Evolutionary conservation across 1,140 invertebrate species (phyloP), one percentile per base, ranked within the genome.

Genomic region (Conopomorpha cramerella): DNA sequence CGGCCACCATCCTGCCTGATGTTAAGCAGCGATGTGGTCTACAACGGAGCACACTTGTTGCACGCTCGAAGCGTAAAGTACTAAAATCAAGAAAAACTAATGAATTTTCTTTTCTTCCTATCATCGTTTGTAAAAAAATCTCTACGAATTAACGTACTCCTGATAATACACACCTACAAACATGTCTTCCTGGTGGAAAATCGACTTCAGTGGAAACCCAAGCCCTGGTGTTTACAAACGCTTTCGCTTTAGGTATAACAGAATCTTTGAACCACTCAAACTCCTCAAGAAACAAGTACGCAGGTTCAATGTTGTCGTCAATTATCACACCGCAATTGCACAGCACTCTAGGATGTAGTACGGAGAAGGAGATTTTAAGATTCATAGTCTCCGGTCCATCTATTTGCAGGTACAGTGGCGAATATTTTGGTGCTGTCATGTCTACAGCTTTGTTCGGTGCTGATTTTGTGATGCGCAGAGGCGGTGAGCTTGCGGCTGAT

Each of bases 251-350:
- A 1, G 63, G 63, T 16, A 64, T 2, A 2, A 54, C 50, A 11
- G 41, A 39, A 30, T 68, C 61, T 2, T 45, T 37, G 15, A 74
- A 74, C 70, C 65, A 74, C 33, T 67, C 55, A 28, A 74, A 67
- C 3, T 46, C 39, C 39, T 74, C 66, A 19, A 74, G 14, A 1
- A 74, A 15, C 2, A 71, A 30, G 42, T 70, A 55, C 8, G 57
- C 61, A 13, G 47, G 37, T 31, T 74, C 66, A 13, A 65, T 57
- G 16, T 53, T 45, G 38, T 63, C 54, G 0, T 42, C 26, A 10
- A 61, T 46, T 0, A 50, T 51, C 12, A 57, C 30, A 26, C 61
- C 63, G 27, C 40, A 46, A 32, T 74, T 64, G 0, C 53, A 25
- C 4, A 74, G 36, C 4, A 70, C 33, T 12, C 63, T 53, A 12